Percentiles rank a stretch among this genome's conserved stretches.
Conservation (phyloP, 2,888 invertebrate genomes). For the Parnassius smintheus region DNA sequence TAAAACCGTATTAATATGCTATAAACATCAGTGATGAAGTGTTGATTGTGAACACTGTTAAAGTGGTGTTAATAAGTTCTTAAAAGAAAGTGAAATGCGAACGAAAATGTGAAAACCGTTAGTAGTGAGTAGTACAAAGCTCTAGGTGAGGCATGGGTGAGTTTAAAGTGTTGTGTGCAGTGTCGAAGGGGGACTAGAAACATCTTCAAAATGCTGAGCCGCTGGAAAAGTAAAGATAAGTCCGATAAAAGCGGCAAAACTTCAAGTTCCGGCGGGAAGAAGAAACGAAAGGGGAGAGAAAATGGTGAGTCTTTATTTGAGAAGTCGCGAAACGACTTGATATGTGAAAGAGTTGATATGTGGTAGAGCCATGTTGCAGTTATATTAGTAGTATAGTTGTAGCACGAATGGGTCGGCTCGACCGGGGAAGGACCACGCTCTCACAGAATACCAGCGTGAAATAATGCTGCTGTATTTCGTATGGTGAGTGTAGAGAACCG, state of each 20-base stretch:
- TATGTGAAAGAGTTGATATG: too few relatives aligned
- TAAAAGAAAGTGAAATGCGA: too few relatives aligned
- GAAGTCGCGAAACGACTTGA: too few relatives aligned
- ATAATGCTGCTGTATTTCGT: too few relatives aligned
- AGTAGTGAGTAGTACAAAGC: neutral
- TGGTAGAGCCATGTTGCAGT: too few relatives aligned
- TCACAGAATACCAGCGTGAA: too few relatives aligned
- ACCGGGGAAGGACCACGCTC: too few relatives aligned
- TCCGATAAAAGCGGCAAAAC: conserved; percentile 84
- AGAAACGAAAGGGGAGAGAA: conserved; percentile 92
- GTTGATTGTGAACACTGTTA: neutral
- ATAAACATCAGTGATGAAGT: neutral
- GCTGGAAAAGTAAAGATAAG: conserved; percentile 93
- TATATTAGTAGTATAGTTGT: too few relatives aligned
- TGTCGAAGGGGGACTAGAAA: conserved; percentile 4
- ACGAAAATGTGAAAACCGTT: neutral
- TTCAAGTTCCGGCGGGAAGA: conserved; percentile 83
- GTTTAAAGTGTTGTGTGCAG: conserved; percentile 1
- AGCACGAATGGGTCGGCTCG: too few relatives aligned
- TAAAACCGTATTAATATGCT: neutral
- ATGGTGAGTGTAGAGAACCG: too few relatives aligned
- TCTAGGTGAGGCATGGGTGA: conserved; percentile 7
- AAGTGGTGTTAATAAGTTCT: neutral
- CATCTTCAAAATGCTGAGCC: conserved; percentile 84
- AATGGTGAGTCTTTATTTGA: conserved; percentile 81